A percentile compares a stretch with the other conserved stretches of the same genome.
Evolutionary conservation across 2,888 invertebrate genomes (phyloP).

Genomic region (Megaustenia siamemsis): DNA sequence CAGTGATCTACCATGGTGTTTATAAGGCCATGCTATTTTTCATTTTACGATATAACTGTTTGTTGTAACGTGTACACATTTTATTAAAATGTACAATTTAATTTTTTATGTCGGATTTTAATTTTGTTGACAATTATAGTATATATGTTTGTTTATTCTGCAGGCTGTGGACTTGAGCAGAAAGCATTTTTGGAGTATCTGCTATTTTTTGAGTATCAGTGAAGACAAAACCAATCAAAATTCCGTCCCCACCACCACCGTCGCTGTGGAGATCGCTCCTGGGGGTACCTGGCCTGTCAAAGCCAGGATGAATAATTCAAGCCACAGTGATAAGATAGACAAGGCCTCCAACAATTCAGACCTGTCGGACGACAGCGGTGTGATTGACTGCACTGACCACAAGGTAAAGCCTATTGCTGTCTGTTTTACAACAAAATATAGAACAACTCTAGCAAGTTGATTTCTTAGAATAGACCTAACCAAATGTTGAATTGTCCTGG

Average conservation of each 20-base stretch:
- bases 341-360: constrained; percentile 50
- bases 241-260: constrained; percentile 43
- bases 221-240: constrained; percentile 12
- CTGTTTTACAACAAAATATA: too few species aligned
- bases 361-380: constrained; percentile 48
- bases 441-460: too few species aligned
- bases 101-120: too few species aligned
- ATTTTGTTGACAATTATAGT: too few species aligned
- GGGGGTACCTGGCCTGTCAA: constrained; percentile 1
- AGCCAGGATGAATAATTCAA: neutral
- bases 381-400: constrained; percentile 46
- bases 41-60: too few species aligned
- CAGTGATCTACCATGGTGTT: too few species aligned
- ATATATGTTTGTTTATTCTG: neutral
- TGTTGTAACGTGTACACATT: too few species aligned
- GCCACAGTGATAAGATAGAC: constrained; percentile 27
- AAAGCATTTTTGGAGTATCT: neutral
- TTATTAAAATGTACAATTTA: too few species aligned
- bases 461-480: too few species aligned
- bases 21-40: too few species aligned
- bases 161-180: neutral
- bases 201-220: neutral
- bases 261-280: neutral
- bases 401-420: constrained; percentile 27
- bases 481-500: too few species aligned